A percentile compares a stretch with the other conserved stretches of the same genome.
Conservation (phyloP, 2,113 vertebrate genomes). For the Menidia beryllina region DNA sequence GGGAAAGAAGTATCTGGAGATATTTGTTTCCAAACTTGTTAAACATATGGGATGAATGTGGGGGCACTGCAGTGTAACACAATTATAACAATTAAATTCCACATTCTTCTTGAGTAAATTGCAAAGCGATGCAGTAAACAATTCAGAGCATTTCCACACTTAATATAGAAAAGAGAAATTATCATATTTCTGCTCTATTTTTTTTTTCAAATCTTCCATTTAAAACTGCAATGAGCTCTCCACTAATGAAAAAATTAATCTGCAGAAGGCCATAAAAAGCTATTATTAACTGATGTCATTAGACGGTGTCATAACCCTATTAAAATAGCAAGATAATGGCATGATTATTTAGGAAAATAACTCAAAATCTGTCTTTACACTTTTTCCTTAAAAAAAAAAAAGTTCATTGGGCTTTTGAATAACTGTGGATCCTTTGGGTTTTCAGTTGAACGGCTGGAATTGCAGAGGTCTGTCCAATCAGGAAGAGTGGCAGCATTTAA, state of each 20-base stretch:
- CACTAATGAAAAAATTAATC: neutral
- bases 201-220: neutral
- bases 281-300: neutral
- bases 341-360: neutral
- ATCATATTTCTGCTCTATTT: neutral
- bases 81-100: neutral
- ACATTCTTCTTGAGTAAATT: slow-evolving; percentile 15
- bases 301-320: neutral
- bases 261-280: neutral
- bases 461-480: slow-evolving; percentile 49
- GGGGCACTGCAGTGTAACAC: slow-evolving; percentile 3
- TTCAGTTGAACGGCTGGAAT: slow-evolving; percentile 42
- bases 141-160: neutral
- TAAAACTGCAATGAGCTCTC: neutral
- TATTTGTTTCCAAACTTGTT: slow-evolving; percentile 44
- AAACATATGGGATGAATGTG: neutral
- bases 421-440: slow-evolving; percentile 24
- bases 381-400: slow-evolving; percentile 20
- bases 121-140: neutral
- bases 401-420: slow-evolving; percentile 15
- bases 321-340: slow-evolving; percentile 22
- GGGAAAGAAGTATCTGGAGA: slow-evolving; percentile 11
- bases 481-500: slow-evolving; percentile 50
- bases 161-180: neutral
- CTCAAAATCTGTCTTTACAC: neutral